These are phyloP conservation scores for Pseudorectes ferrugineus DNA, from an alignment of 2,113 vertebrate species.

Conservation along the genomic window DNA sequence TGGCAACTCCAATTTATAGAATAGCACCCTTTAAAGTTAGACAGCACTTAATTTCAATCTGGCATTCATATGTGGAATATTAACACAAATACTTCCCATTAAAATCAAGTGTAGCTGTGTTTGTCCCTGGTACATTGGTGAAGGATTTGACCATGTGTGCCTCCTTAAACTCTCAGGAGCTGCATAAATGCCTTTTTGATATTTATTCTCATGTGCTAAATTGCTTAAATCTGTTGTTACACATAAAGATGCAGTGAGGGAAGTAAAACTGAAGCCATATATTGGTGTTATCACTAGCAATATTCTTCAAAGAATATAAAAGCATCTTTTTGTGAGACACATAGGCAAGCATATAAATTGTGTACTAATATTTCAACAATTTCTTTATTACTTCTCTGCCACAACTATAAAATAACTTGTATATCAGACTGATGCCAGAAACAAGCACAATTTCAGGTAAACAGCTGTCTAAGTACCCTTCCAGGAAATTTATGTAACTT, in stretches of 20 bases:
- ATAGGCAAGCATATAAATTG: neutral
- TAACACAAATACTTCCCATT: neutral
- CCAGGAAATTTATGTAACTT: conserved; percentile 34
- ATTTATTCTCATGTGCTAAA: neutral
- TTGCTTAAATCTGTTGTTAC: neutral
- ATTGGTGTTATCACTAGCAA: neutral
- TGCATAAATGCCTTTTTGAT: neutral
- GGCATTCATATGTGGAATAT: neutral
- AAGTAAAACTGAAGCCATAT: neutral
- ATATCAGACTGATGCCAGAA: neutral
- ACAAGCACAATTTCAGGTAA: neutral
- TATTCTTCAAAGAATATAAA: neutral
- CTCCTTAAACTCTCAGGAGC: neutral
- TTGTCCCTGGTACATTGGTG: neutral
- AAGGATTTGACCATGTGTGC: rapidly evolving
- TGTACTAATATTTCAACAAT: neutral
- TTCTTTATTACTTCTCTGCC: neutral
- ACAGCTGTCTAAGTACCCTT: neutral
- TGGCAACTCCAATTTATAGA: neutral
- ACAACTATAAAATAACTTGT: neutral
- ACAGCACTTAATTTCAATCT: neutral
- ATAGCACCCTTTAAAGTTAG: neutral
- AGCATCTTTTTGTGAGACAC: neutral
- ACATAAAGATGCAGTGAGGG: neutral
- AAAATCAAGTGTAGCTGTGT: neutral